phyloP scores from a whole-genome alignment of 2,888 invertebrate species.

The Limnephilus auricula region DNA sequence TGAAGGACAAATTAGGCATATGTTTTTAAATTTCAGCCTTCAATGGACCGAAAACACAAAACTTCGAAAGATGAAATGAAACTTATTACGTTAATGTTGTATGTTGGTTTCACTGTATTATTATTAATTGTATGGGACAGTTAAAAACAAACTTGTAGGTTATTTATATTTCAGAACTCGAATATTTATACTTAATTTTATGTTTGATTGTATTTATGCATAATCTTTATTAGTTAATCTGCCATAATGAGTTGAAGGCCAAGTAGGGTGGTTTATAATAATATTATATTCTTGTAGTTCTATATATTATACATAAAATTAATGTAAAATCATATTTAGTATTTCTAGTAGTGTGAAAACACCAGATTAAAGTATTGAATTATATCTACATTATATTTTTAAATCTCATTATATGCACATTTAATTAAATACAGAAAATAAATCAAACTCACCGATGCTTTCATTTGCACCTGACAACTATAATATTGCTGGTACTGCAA shows the following conservation, averaged over 20 bases:
- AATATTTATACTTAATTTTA: slow-evolving; percentile 45
- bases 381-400: slow-evolving; percentile 44
- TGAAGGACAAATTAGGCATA: not conserved
- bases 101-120: slow-evolving; percentile 18
- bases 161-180: slow-evolving; percentile 41
- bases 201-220: slow-evolving; percentile 50
- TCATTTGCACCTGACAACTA: not conserved
- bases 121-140: slow-evolving; percentile 28
- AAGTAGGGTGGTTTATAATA: slow-evolving; percentile 47
- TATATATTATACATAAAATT: slow-evolving; percentile 21
- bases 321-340: slow-evolving; percentile 30
- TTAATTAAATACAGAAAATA: slow-evolving; percentile 50
- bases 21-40: not conserved
- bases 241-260: slow-evolving; percentile 48
- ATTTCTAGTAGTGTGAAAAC: slow-evolving; percentile 43
- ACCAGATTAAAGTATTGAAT: slow-evolving; percentile 49
- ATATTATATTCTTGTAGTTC: slow-evolving; percentile 32
- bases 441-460: not conserved
- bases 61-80: not conserved
- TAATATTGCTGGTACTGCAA: not conserved
- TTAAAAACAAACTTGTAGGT: slow-evolving; percentile 32
- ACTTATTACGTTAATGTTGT: not conserved
- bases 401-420: slow-evolving; percentile 52
- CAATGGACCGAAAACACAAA: not conserved
- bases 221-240: slow-evolving; percentile 49